Percentiles rank a stretch among this genome's conserved stretches.
phyloP scores from a whole-genome alignment of 2,888 invertebrate genomes.

The Lithophane ornitopus region DNA sequence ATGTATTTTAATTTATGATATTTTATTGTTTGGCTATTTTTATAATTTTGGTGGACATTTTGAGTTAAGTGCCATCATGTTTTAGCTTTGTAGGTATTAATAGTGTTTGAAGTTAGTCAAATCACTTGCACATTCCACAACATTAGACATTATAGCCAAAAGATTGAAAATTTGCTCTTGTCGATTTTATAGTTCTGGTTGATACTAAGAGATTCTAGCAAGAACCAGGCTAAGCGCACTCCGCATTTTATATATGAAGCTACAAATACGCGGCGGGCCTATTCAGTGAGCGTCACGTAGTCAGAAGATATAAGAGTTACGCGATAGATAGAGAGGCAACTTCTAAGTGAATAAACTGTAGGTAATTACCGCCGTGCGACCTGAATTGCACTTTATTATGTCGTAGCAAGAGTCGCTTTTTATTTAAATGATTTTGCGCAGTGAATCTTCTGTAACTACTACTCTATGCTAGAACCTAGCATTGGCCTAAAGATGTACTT shows the following conservation, averaged over 20 bases:
- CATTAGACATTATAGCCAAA: constrained; percentile 24
- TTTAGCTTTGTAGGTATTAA: constrained; percentile 21
- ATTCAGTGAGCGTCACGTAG: too few species aligned
- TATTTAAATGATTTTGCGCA: too few species aligned
- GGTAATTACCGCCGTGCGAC: too few species aligned
- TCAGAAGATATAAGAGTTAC: too few species aligned
- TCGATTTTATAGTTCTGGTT: constrained; percentile 27
- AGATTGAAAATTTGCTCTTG: constrained; percentile 11
- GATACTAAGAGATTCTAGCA: constrained; percentile 32
- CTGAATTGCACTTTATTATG: too few species aligned
- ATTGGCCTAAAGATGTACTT: constrained; percentile 61
- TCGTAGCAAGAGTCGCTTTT: too few species aligned
- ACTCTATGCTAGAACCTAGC: constrained; percentile 19
- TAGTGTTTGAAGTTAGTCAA: constrained; percentile 19
- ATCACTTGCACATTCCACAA: constrained; percentile 51
- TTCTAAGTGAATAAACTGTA: too few species aligned
- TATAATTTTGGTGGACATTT: constrained; percentile 11
- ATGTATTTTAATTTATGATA: constrained; percentile 16
- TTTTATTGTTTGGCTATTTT: constrained; percentile 7
- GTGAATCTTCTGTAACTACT: too few species aligned
- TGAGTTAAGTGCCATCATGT: constrained; percentile 24
- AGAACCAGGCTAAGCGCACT: background rate
- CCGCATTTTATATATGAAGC: too few species aligned
- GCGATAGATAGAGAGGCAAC: too few species aligned
- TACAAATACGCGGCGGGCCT: too few species aligned